phyloP scores from a whole-genome alignment of 1,140 invertebrate genomes.

The Psilanteris sp. region DNA sequence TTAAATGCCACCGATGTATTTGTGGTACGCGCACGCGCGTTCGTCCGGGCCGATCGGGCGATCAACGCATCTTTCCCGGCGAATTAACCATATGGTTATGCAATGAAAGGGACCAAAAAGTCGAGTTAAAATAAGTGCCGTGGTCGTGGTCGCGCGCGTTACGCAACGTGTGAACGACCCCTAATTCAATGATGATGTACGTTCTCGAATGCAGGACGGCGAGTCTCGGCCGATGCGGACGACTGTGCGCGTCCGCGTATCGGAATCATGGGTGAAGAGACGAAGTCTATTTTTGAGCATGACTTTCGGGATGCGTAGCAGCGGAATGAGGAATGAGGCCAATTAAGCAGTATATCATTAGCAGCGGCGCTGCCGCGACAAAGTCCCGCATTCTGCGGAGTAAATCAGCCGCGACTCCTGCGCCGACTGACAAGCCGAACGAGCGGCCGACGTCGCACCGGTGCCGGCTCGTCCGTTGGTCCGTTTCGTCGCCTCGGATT shows the following conservation, averaged over 20 bases:
- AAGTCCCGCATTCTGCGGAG: constrained; percentile 68
- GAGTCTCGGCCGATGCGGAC: constrained; percentile 12
- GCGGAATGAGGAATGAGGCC: constrained; percentile 75
- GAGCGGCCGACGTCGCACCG: constrained; percentile 28
- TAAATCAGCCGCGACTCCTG: constrained; percentile 71
- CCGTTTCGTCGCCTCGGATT: constrained; percentile 42
- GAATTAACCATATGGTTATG: too few relatives aligned
- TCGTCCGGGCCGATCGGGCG: too few relatives aligned
- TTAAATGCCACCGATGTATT: too few relatives aligned
- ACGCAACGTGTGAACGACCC: constrained; percentile 39
- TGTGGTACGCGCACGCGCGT: too few relatives aligned
- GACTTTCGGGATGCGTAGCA: constrained; percentile 52
- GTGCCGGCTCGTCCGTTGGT: constrained; percentile 23
- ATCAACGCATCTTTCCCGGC: too few relatives aligned
- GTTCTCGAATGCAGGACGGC: constrained; percentile 24
- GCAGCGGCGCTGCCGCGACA: constrained; percentile 68
- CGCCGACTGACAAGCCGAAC: constrained; percentile 34
- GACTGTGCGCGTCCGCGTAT: constrained; percentile 18
- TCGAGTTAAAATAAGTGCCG: not conserved
- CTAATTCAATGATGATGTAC: constrained; percentile 33
- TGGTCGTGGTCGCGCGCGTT: not conserved
- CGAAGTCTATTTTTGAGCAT: constrained; percentile 69
- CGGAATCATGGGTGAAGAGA: constrained; percentile 43
- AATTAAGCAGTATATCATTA: constrained; percentile 78
- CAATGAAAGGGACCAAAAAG: too few relatives aligned